These are phyloP conservation scores for Hecatera dysodea DNA, from an alignment of 2,888 invertebrate genomes.

Conservation along the genomic window DNA sequence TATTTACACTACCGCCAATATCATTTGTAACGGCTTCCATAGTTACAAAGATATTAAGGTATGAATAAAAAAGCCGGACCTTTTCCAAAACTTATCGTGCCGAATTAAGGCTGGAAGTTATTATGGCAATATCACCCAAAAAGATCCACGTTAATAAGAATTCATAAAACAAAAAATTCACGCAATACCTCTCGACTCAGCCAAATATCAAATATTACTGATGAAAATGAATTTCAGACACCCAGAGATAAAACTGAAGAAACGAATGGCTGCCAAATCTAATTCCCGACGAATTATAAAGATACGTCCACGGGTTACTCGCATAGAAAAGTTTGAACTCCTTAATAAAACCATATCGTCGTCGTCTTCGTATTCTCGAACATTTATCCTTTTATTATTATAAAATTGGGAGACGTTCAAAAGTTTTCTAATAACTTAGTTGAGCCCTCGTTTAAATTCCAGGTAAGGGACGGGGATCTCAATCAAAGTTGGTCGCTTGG, in stretches of 20 bases:
- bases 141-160: not conserved
- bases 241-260: conserved; percentile 48
- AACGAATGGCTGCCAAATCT: conserved; percentile 46
- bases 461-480: conserved; percentile 81
- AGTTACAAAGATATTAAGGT: no score
- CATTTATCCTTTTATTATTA: conserved; percentile 80
- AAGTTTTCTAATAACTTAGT: conserved; percentile 84
- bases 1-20: no score
- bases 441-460: conserved; percentile 82
- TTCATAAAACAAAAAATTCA: conserved; percentile 17
- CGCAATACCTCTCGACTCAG: conserved; percentile 16
- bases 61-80: no score
- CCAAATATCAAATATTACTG: conserved; percentile 44
- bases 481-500: conserved; percentile 83
- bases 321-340: conserved; percentile 70
- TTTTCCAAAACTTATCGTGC: no score
- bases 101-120: not conserved
- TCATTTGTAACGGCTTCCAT: no score
- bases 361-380: conserved; percentile 58
- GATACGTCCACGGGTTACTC: conserved; percentile 64
- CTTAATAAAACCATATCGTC: conserved; percentile 71
- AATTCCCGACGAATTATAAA: conserved; percentile 56
- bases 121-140: not conserved
- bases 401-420: conserved; percentile 77
- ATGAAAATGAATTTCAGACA: conserved; percentile 38